Evolutionary conservation across 2,888 invertebrate species (phyloP).

Genomic region (Sympetrum striolatum): DNA sequence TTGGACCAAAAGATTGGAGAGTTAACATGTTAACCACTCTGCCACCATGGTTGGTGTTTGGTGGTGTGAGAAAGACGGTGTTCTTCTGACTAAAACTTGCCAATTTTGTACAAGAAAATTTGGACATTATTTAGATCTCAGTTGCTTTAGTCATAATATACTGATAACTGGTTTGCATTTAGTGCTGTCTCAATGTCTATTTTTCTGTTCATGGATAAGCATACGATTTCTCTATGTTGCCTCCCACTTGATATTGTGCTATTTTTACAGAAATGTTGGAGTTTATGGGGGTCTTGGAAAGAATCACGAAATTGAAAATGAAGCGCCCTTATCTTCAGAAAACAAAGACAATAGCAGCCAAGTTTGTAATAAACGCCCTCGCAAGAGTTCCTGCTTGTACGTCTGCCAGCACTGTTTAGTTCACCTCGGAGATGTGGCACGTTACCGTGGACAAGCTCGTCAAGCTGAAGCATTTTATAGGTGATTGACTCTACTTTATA

Average conservation of each 20-base stretch:
- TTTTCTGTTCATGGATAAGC: too few relatives aligned
- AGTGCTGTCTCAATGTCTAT: too few relatives aligned
- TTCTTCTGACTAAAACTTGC: too few relatives aligned
- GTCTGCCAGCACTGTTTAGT: constrained; percentile 89
- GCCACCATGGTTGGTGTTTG: too few relatives aligned
- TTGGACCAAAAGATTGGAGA: too few relatives aligned
- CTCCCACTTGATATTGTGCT: constrained; percentile 45
- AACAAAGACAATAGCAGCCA: constrained; percentile 2
- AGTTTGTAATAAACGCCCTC: constrained; percentile 51
- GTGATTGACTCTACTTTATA: constrained; percentile 55
- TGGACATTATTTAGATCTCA: too few relatives aligned
- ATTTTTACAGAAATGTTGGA: constrained; percentile 57
- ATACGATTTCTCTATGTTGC: too few relatives aligned
- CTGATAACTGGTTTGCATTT: too few relatives aligned
- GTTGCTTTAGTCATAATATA: too few relatives aligned
- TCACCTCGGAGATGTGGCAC: constrained; percentile 85
- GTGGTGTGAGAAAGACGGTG: too few relatives aligned
- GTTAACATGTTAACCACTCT: too few relatives aligned
- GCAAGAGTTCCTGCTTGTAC: constrained; percentile 78
- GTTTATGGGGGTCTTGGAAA: constrained; percentile 58
- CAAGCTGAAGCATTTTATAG: constrained; percentile 86
- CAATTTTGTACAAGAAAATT: too few relatives aligned
- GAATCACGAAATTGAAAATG: not conserved
- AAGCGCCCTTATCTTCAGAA: constrained; percentile 7
- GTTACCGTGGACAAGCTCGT: constrained; percentile 76